These are phyloP conservation scores for Meandrina meandrites DNA, from an alignment of 92 coral and sea anemone genomes.

Conservation along the genomic window DNA sequence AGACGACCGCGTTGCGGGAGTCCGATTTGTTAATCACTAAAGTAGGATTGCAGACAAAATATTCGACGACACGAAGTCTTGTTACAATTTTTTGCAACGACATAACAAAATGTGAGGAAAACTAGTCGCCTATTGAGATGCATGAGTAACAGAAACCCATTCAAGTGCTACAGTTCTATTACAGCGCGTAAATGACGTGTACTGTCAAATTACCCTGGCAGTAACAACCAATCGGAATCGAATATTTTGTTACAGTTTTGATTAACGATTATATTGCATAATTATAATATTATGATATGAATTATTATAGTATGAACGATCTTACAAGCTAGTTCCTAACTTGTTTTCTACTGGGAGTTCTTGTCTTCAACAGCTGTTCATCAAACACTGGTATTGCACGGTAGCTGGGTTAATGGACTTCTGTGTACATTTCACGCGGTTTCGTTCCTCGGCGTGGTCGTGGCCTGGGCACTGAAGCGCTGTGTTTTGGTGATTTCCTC, in stretches of 20 bases:
- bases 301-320: not conserved
- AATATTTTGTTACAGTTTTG: too few species aligned
- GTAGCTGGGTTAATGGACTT: not conserved
- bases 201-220: not conserved
- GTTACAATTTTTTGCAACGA: not conserved
- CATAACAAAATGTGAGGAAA: not conserved
- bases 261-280: too few species aligned
- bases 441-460: conserved; percentile 83
- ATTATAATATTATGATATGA: too few species aligned
- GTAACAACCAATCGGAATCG: too few species aligned
- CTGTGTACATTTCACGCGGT: conserved; percentile 62
- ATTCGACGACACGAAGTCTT: not conserved
- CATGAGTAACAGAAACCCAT: not conserved
- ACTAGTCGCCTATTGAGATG: too few species aligned
- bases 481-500: conserved; percentile 76
- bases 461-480: conserved; percentile 64
- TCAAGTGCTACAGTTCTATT: too few species aligned
- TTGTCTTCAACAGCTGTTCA: not conserved
- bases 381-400: not conserved
- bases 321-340: not conserved
- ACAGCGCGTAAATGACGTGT: not conserved
- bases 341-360: not conserved
- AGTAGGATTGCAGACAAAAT: not conserved
- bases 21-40: not conserved
- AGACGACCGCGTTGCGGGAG: not conserved